A percentile compares a stretch with the other conserved stretches of the same genome.
These are phyloP conservation scores for Chaetura pelagica DNA, from an alignment of 2,113 vertebrate species.

Conservation along the genomic window DNA sequence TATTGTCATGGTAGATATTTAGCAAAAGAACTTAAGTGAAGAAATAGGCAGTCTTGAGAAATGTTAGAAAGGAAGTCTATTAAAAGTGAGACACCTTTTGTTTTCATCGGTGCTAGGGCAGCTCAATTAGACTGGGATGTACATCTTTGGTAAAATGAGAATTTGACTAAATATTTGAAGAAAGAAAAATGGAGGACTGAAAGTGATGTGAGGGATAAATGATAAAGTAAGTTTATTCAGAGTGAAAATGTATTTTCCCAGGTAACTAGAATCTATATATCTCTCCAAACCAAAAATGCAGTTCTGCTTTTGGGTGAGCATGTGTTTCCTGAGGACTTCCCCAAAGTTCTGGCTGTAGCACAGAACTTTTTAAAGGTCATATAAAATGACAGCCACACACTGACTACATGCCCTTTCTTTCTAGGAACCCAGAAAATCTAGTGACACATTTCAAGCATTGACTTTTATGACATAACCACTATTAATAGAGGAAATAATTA, in stretches of 20 bases:
- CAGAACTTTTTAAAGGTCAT: neutral
- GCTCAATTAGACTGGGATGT: neutral
- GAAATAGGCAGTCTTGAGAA: neutral
- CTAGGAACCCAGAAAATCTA: neutral
- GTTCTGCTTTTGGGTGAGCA: neutral
- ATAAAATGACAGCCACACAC: neutral
- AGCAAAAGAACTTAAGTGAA: slow-evolving; percentile 14
- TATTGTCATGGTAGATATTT: neutral
- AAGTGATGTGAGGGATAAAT: neutral
- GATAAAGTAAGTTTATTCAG: neutral
- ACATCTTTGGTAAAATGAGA: neutral
- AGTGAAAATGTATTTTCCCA: neutral
- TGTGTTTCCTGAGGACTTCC: neutral
- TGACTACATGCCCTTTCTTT: neutral
- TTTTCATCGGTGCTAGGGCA: neutral
- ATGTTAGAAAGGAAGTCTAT: neutral
- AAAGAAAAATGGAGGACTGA: neutral
- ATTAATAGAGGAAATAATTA: neutral
- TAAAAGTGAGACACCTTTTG: neutral
- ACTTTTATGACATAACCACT: neutral
- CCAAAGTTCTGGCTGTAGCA: neutral
- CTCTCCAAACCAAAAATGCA: neutral
- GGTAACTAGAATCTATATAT: neutral
- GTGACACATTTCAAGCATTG: neutral
- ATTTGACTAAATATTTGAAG: neutral